Conservation (phyloP, 64 coral and sea anemone species). For the Montipora sp. region DNA sequence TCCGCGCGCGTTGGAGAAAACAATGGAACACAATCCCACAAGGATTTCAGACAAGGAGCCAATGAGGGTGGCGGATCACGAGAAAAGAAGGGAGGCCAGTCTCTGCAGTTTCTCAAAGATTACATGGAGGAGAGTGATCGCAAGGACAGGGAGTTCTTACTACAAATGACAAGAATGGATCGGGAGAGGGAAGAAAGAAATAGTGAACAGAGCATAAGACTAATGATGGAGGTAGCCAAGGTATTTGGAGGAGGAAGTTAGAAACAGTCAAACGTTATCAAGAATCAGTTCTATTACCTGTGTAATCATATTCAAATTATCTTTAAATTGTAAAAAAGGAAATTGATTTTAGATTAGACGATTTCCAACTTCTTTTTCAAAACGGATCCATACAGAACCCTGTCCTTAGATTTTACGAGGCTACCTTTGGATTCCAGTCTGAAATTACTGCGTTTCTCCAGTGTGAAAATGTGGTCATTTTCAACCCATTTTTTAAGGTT, state of each 20-base stretch:
- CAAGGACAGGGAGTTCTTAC: constrained; percentile 36
- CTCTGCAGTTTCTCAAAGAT: constrained; percentile 39
- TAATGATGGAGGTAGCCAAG: constrained; percentile 35
- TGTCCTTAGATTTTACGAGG: too few species aligned
- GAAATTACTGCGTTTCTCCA: too few species aligned
- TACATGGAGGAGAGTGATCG: constrained; percentile 45
- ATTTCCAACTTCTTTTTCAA: too few species aligned
- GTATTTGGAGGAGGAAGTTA: constrained; percentile 32
- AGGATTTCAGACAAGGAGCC: not conserved
- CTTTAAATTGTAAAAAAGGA: too few species aligned
- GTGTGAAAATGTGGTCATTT: too few species aligned
- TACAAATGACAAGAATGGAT: constrained; percentile 39
- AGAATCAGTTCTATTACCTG: too few species aligned
- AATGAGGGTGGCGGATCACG: not conserved
- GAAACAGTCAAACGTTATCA: too few species aligned
- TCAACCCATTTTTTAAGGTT: too few species aligned
- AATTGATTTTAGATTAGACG: too few species aligned
- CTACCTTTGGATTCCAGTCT: too few species aligned
- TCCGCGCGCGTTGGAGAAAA: not conserved
- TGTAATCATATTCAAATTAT: too few species aligned
- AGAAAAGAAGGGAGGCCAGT: constrained; percentile 5
- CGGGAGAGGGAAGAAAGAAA: constrained; percentile 28
- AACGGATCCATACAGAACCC: too few species aligned
- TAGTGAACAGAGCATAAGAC: constrained; percentile 23
- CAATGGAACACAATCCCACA: not conserved